Percentiles rank a stretch among this genome's conserved stretches.
These are phyloP conservation scores for Aethina tumida DNA, from an alignment of 1,140 invertebrate genomes.

Conservation along the genomic window DNA sequence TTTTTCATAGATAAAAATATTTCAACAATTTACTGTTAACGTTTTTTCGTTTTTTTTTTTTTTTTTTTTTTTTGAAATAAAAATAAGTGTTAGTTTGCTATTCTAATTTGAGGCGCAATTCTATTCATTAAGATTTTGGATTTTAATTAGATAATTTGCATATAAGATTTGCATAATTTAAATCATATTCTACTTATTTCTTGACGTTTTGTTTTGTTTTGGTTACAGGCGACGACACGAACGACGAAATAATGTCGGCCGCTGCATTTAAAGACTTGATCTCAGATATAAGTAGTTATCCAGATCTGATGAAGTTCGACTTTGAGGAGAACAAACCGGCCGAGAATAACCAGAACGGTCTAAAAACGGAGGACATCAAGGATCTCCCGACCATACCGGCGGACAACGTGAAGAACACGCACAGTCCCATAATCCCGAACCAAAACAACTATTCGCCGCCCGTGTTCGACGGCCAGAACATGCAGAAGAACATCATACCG, in stretches of 20 bases:
- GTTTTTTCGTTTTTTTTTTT: no score
- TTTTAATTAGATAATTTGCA: no score
- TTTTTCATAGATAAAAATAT: no score
- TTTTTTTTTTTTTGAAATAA: no score
- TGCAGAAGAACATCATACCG: slow-evolving; percentile 29
- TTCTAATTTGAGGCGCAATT: no score
- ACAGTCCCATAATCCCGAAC: slow-evolving; percentile 23
- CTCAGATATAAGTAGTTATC: slow-evolving; percentile 73
- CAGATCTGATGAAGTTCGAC: slow-evolving; percentile 77
- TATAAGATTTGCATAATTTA: no score
- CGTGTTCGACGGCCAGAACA: slow-evolving; percentile 32
- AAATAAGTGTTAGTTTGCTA: no score
- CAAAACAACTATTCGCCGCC: slow-evolving; percentile 42
- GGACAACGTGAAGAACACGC: slow-evolving; percentile 20
- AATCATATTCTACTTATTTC: no score
- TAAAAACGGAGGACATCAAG: slow-evolving; percentile 42
- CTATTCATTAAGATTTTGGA: no score
- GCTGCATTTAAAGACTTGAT: slow-evolving; percentile 82
- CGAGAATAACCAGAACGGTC: slow-evolving; percentile 34
- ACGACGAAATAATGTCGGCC: slow-evolving; percentile 69
- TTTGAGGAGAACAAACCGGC: slow-evolving; percentile 45
- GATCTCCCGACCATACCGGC: slow-evolving; percentile 21
- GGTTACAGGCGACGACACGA: slow-evolving; percentile 73
- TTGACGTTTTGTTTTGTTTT: no score
- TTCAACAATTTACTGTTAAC: no score